Conservation (phyloP, 2,113 vertebrate genomes). For the Pyxicephalus adspersus region DNA sequence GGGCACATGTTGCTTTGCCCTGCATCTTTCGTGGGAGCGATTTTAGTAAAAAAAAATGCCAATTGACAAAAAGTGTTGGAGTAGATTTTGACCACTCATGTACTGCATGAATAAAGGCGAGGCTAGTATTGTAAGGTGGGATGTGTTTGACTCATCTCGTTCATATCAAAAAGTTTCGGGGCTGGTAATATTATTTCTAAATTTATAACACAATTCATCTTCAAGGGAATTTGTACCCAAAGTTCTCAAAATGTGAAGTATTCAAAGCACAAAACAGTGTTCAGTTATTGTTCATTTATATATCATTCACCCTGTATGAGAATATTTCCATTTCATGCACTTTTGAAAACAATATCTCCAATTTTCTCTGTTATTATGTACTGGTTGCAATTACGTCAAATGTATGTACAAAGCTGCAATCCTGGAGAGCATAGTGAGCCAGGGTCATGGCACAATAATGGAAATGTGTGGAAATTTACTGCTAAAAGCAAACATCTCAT, state of each 20-base stretch:
- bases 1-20: too few species aligned
- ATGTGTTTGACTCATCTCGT: too few species aligned
- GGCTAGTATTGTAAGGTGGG: too few species aligned
- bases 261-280: neutral
- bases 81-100: too few species aligned
- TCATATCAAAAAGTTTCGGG: too few species aligned
- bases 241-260: neutral
- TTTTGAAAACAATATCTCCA: neutral
- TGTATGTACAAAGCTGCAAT: conserved; percentile 18
- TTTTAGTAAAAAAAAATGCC: too few species aligned
- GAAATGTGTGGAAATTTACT: conserved; percentile 44
- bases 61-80: too few species aligned
- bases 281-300: neutral
- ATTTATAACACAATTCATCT: neutral
- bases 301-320: neutral
- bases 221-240: neutral
- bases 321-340: neutral
- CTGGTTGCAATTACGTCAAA: conserved; percentile 3
- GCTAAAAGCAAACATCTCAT: conserved; percentile 46
- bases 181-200: too few species aligned
- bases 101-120: too few species aligned
- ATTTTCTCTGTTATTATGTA: conserved; percentile 9
- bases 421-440: conserved; percentile 1
- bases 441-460: conserved; percentile 36
- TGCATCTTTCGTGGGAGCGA: too few species aligned